Percentiles rank a stretch among this genome's conserved stretches.
Conservation (phyloP, 2,113 vertebrate genomes). For the Salvelinus sp. region DNA sequence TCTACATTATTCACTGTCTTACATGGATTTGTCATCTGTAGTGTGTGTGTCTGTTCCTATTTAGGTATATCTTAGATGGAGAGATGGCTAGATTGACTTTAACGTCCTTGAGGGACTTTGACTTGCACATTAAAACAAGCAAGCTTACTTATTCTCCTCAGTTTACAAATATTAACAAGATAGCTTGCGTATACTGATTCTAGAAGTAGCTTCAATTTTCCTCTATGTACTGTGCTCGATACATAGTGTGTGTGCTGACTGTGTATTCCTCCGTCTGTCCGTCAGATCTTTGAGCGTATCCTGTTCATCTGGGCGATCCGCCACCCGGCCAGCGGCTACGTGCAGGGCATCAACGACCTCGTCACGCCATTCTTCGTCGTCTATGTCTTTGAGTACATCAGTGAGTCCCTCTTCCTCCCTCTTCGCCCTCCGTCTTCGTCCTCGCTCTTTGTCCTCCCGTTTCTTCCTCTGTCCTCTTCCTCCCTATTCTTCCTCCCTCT, state of each 20-base stretch:
- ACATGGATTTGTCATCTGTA: too few relatives aligned
- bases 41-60: too few relatives aligned
- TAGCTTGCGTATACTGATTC: too few relatives aligned
- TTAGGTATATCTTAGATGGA: too few relatives aligned
- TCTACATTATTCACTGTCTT: too few relatives aligned
- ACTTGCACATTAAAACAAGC: too few relatives aligned
- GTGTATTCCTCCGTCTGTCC: slow-evolving; percentile 76
- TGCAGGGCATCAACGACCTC: slow-evolving; percentile 98
- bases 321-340: slow-evolving; percentile 96
- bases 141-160: too few relatives aligned
- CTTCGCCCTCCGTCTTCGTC: not conserved
- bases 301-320: slow-evolving; percentile 99
- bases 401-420: slow-evolving; percentile 72
- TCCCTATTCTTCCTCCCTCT: not conserved
- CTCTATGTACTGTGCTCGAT: slow-evolving; percentile 77
- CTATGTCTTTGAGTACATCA: slow-evolving; percentile 96
- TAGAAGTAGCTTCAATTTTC: too few relatives aligned
- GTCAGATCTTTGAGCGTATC: slow-evolving; percentile 95
- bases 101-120: too few relatives aligned
- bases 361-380: slow-evolving; percentile 99
- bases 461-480: not conserved
- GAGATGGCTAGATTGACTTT: too few relatives aligned
- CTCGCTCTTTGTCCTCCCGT: not conserved
- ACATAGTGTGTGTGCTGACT: slow-evolving; percentile 82
- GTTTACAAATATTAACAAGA: too few relatives aligned